Conservation (phyloP, 1,140 invertebrate species). For the Wasmannia auropunctata region DNA sequence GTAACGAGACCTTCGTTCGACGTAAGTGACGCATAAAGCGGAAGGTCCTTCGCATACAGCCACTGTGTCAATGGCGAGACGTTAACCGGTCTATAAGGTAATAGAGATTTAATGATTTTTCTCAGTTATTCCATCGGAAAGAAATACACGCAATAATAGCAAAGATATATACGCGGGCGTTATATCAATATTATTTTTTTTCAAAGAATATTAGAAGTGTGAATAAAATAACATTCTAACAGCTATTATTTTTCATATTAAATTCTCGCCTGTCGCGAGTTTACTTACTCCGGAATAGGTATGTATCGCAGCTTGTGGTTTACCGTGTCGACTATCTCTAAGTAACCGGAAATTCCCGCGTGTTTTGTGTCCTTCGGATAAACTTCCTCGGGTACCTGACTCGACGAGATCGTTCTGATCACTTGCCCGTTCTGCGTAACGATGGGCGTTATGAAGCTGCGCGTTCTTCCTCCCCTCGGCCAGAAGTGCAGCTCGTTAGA, state of each 20-base stretch:
- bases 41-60: slow-evolving; percentile 83
- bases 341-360: slow-evolving; percentile 79
- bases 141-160: not conserved
- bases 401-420: slow-evolving; percentile 79
- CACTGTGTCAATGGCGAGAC: slow-evolving; percentile 75
- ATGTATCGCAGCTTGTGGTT: slow-evolving; percentile 87
- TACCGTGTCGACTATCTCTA: slow-evolving; percentile 87
- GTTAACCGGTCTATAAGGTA: slow-evolving; percentile 71
- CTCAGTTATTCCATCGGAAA: slow-evolving; percentile 14
- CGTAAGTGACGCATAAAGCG: slow-evolving; percentile 75
- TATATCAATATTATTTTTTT: slow-evolving; percentile 6
- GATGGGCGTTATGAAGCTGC: slow-evolving; percentile 70
- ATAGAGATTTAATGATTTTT: slow-evolving; percentile 38
- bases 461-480: slow-evolving; percentile 71
- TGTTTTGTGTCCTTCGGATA: slow-evolving; percentile 67
- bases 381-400: slow-evolving; percentile 73
- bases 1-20: slow-evolving; percentile 85
- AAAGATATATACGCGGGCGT: not conserved
- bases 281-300: slow-evolving; percentile 86
- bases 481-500: slow-evolving; percentile 77
- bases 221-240: not conserved
- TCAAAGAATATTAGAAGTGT: not conserved
- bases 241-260: not conserved
- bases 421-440: slow-evolving; percentile 82
- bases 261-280: not conserved